A percentile compares a stretch with the other conserved stretches of the same genome.
These are phyloP conservation scores for Drosophila ficusphila DNA, from an alignment of 1,140 invertebrate genomes.

Conservation along the genomic window DNA sequence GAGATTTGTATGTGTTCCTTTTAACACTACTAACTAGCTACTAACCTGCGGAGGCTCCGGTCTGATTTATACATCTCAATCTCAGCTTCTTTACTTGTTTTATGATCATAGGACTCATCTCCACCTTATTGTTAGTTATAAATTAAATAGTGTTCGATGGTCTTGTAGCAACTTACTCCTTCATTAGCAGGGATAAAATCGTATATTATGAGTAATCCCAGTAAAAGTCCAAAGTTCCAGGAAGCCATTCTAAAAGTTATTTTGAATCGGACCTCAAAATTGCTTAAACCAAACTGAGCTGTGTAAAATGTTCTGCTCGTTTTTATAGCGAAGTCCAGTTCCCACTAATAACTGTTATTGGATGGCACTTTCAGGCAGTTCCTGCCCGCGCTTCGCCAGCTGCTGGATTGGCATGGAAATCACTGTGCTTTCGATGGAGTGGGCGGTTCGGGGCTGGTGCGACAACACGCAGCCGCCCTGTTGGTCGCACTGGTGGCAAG, in stretches of 20 bases:
- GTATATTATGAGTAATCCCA: conserved; percentile 32
- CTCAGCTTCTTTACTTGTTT: conserved; percentile 65
- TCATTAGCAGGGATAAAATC: conserved; percentile 8
- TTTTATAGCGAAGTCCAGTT: conserved; percentile 46
- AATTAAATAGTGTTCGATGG: not conserved
- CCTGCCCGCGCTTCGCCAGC: conserved; percentile 70
- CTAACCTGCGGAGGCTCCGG: conserved; percentile 56
- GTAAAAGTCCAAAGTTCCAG: conserved; percentile 11
- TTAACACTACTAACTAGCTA: not conserved
- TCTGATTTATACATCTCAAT: conserved; percentile 52
- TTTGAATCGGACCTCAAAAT: not conserved
- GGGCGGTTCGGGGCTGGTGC: conserved; percentile 68
- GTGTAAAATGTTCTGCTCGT: not conserved
- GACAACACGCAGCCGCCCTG: conserved; percentile 80
- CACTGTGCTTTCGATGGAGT: conserved; percentile 67
- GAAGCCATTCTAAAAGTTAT: conserved; percentile 24
- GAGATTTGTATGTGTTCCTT: not conserved
- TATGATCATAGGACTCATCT: conserved; percentile 48
- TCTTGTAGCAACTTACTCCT: conserved; percentile 28
- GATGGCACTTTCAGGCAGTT: conserved; percentile 61
- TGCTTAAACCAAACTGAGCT: conserved; percentile 30
- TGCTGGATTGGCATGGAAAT: conserved; percentile 82
- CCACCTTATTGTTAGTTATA: conserved; percentile 13
- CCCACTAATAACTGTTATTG: conserved; percentile 48
- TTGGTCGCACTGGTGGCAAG: conserved; percentile 62